phyloP scores from a whole-genome alignment of 2,797 vertebrate genomes.

The Menidia menidia region DNA sequence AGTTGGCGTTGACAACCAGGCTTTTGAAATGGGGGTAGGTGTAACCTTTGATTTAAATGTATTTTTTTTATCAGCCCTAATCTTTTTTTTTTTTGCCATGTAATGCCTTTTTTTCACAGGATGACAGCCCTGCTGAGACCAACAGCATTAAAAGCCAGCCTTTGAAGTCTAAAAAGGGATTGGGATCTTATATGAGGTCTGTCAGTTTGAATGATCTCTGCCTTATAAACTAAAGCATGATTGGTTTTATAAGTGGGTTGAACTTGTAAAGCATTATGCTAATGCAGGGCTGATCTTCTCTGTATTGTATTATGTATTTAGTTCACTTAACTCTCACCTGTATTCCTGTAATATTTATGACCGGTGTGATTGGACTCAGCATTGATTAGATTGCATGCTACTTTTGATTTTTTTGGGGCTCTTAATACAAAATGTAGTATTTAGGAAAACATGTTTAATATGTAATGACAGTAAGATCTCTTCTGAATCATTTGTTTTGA shows the following conservation, averaged over 20 bases:
- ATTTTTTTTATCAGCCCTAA: background rate
- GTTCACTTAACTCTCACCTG: background rate
- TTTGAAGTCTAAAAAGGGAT: slow-evolving; percentile 44
- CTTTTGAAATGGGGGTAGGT: slow-evolving; percentile 75
- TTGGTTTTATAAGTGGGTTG: background rate
- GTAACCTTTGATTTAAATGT: background rate
- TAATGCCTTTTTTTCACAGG: slow-evolving; percentile 56
- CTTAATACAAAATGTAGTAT: no score
- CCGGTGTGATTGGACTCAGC: slow-evolving; percentile 2
- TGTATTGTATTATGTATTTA: background rate
- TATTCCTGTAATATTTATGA: background rate
- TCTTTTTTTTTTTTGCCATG: background rate
- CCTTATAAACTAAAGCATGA: slow-evolving; percentile 7
- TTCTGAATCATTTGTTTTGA: slow-evolving; percentile 48
- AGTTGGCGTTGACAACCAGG: slow-evolving; percentile 73
- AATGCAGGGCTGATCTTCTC: background rate
- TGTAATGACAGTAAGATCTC: background rate
- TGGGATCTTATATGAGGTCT: slow-evolving; percentile 76
- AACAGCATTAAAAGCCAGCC: slow-evolving; percentile 24
- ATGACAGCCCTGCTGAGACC: slow-evolving; percentile 39
- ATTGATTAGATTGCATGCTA: background rate
- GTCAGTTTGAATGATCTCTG: slow-evolving; percentile 26
- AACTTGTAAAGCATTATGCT: background rate
- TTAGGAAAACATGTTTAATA: no score
- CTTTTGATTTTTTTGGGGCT: no score